Conservation (phyloP, 2,888 invertebrate species). For the Lasius fuliginosus region DNA sequence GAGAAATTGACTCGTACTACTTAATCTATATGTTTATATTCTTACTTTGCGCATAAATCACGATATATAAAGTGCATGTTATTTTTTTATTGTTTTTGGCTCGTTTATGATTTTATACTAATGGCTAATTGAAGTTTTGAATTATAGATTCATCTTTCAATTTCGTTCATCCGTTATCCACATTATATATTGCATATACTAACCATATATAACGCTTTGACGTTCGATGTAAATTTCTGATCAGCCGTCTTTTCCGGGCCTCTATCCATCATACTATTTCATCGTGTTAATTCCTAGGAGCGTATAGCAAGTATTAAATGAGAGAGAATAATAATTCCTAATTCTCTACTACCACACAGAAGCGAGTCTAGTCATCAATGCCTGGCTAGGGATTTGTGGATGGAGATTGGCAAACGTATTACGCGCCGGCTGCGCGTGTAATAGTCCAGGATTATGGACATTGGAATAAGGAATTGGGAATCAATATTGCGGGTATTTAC, state of each 20-base stretch:
- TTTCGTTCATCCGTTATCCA: background rate
- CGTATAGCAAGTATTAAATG: constrained; percentile 50
- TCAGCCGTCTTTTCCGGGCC: constrained; percentile 41
- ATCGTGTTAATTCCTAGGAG: constrained; percentile 51
- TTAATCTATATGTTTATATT: background rate
- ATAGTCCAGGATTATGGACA: constrained; percentile 73
- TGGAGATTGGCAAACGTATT: constrained; percentile 65
- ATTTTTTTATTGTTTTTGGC: background rate
- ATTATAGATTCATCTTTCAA: constrained; percentile 29
- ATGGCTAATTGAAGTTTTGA: background rate
- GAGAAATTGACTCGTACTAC: constrained; percentile 13
- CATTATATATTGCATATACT: background rate
- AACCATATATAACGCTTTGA: background rate
- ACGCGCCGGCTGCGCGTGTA: constrained; percentile 64
- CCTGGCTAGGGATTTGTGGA: constrained; percentile 41
- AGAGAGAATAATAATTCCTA: constrained; percentile 59
- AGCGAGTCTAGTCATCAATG: constrained; percentile 45
- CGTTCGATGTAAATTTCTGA: constrained; percentile 27
- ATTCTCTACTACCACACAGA: constrained; percentile 38
- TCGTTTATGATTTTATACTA: background rate
- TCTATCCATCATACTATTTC: constrained; percentile 49
- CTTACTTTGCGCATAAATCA: background rate
- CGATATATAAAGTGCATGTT: too few relatives aligned
- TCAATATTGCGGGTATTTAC: constrained; percentile 78
- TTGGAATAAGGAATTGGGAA: constrained; percentile 77